phyloP scores from a whole-genome alignment of 2,797 vertebrate species.

The Urosaurus nigricauda region DNA sequence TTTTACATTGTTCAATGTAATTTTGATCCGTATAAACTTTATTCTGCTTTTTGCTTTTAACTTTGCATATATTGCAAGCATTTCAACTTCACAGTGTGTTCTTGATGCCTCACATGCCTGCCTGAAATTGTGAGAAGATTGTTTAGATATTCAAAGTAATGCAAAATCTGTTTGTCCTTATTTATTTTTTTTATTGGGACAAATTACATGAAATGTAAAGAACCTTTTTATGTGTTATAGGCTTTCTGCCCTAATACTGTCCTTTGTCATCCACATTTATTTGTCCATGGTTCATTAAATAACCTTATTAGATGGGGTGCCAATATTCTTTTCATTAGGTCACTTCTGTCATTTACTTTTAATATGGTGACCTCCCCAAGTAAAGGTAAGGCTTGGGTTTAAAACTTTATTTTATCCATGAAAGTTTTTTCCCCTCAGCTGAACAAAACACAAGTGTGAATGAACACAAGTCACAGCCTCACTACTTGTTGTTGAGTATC shows the following conservation, averaged over 20 bases:
- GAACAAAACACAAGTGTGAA: too few relatives aligned
- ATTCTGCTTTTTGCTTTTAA: background rate
- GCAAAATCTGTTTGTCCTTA: slow-evolving; percentile 7
- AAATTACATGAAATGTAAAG: slow-evolving; percentile 41
- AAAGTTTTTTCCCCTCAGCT: background rate
- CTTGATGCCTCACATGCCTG: background rate
- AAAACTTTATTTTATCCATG: slow-evolving; percentile 6
- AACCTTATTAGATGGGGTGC: slow-evolving; percentile 44
- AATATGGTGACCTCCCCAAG: background rate
- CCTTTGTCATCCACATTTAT: slow-evolving; percentile 48
- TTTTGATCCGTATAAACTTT: accelerated
- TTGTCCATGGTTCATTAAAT: slow-evolving; percentile 54
- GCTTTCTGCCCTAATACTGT: slow-evolving; percentile 42
- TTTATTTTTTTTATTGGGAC: background rate
- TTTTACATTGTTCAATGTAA: background rate
- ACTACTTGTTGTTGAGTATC: too few relatives aligned
- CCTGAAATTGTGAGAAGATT: slow-evolving; percentile 1
- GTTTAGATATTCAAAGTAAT: slow-evolving; percentile 39
- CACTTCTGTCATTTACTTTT: slow-evolving; percentile 50
- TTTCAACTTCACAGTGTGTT: background rate
- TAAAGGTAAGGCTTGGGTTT: slow-evolving; percentile 7
- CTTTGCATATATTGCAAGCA: background rate
- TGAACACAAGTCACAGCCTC: background rate
- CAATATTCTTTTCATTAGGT: slow-evolving; percentile 41
- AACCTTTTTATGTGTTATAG: slow-evolving; percentile 50